Evolutionary conservation across 2,888 invertebrate species (phyloP), one percentile per base, ranked within the genome.

Genomic region (Iphiclides podalirius): DNA sequence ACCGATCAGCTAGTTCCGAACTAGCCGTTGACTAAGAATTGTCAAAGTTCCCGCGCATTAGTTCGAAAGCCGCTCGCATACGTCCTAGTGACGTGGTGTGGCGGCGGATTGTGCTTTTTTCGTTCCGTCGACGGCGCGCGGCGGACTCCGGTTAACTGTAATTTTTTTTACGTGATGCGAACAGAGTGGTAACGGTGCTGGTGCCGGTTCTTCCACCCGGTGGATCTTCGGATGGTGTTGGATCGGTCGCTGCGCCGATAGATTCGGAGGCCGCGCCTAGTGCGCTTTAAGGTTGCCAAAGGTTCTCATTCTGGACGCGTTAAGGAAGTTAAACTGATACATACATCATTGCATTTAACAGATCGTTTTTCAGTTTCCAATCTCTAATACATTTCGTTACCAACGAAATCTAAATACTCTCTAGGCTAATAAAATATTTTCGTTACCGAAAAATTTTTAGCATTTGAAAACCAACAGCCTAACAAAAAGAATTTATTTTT

Each of bases 71-170:
- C 63, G 66, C 66, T 52, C 59, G 66, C 64, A 64, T 72, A 82
- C 86, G 86, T 87, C 79, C 76, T 79, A 70, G 74, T 75, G 78
- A 79, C 68, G 70, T 78, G 83, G 69, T 67, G 77, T 67, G 66
- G 71, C 69, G 67, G 63, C 55, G 63, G 76, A 67, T 77, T 77
- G 76, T 87, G 87, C 75, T 83, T 86, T 87, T 86, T 86, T 85
- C 81, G 75, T 64, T 59, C 75, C 72, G 66, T 63, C 64, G 70
- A 70, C 66, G 68, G 71, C 72, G 71, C 75, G 75, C 68, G 67
- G 64, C 74, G 54, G 60, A 52, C 52, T 70, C 54, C 57, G 61
- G 66, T 57, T 87, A 88, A 87, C 87, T 84, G 86, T 87, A 85
- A 52, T 75, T 85, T 85, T 87, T 88, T 87, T 86, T 43, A 20